Conservation (phyloP, 2,888 invertebrate species). For the Drosophila kambysellisi region DNA sequence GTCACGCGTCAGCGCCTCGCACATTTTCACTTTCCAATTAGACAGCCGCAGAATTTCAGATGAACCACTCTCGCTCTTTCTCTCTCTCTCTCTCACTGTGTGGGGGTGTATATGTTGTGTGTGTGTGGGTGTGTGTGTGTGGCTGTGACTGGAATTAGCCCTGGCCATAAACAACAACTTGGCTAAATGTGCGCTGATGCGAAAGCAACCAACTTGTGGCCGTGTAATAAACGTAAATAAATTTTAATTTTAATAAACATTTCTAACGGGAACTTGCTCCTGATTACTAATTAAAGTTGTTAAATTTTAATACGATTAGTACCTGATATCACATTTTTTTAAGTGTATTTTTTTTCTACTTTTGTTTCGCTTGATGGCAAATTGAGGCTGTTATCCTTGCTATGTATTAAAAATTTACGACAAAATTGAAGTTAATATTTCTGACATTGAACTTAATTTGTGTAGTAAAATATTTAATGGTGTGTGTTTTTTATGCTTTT, state of each 20-base stretch:
- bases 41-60: constrained; percentile 57
- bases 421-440: background rate
- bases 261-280: background rate
- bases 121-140: constrained; percentile 14
- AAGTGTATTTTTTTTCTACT: background rate
- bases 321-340: background rate
- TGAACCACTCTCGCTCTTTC: background rate
- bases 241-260: background rate
- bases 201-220: constrained; percentile 7
- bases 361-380: background rate
- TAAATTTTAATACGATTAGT: background rate
- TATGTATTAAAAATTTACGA: background rate
- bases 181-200: constrained; percentile 27
- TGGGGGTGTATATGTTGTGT: constrained; percentile 9
- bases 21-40: constrained; percentile 75
- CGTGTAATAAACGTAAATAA: background rate
- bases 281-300: constrained; percentile 7
- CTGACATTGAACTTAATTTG: background rate
- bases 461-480: background rate
- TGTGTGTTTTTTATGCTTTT: background rate
- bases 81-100: background rate
- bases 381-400: background rate
- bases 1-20: constrained; percentile 75
- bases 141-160: constrained; percentile 40
- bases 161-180: constrained; percentile 13